Base-by-base conservation (phyloP, 2,888 invertebrate genomes). In the Rhagonycha fulva region DNA sequence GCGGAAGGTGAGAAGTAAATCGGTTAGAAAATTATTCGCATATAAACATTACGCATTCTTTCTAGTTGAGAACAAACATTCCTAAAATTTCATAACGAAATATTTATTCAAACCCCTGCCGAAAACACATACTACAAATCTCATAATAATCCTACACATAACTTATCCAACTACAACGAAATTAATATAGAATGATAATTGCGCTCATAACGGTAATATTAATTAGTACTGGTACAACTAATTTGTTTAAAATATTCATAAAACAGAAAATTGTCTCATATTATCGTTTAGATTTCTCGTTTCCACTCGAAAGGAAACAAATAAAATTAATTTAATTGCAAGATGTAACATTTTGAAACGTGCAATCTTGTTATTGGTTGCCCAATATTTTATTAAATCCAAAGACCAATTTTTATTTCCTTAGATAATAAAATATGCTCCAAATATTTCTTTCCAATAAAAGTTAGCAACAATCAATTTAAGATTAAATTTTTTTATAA, bases 31-130 rank as follows among this genome's bases (percentile, higher is more conserved):
- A 71, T 63, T 24, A 71, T 71, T 71, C 63, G 63, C 63, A 30
- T 19, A 71, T 19, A 71, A 70, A 71, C 63, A 72, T 66, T 67
- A 72, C 47, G 60, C 63, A 72, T 72, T 72, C 71, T 72, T 72
- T 72, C 11, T 32, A 66, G 11, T 47, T 71, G 23, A 30, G 63
- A 66, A 71, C 71, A 71, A 71, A 71, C 62, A 71, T 71, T 71
- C 71, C 63, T 30, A 63, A 63, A 62, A 71, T 71, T 71, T 71
- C 62, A 30, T 63, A 71, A 62, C 47, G 32, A 71, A 71, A 71
- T 63, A 71, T 71, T 71, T 63, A 71, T 63, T 71, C 71, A 62
- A 32, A 47, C 63, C 71, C 62, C 70, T 62, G 62, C 70, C 70
- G 61, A 70, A 70, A 70, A 70, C 61, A 70, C 70, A 70, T 70